Conservation (phyloP, 2,888 invertebrate genomes). For the Slavum lentiscoides region DNA sequence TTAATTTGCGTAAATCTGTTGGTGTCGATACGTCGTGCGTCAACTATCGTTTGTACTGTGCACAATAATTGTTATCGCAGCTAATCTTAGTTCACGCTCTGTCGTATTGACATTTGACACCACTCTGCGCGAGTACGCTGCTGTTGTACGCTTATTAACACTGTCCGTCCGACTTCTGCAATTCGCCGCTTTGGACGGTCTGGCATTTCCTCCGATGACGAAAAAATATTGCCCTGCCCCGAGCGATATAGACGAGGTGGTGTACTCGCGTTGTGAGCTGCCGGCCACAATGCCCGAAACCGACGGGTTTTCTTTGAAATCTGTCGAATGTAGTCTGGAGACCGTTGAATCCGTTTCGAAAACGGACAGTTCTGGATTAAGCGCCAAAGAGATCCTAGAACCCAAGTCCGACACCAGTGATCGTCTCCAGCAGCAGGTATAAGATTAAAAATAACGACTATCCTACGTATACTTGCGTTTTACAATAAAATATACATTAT, state of each 20-base stretch:
- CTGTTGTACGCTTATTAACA: neutral
- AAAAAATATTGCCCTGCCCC: too few species aligned
- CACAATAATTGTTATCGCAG: conserved; percentile 34
- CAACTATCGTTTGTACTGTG: conserved; percentile 45
- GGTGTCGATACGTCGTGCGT: conserved; percentile 37
- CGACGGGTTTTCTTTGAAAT: neutral
- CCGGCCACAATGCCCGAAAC: neutral
- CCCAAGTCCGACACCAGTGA: neutral
- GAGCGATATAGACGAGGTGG: too few species aligned
- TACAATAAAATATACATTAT: too few species aligned
- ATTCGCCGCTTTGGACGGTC: too few species aligned
- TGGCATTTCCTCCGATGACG: too few species aligned
- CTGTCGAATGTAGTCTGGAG: neutral
- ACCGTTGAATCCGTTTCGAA: neutral
- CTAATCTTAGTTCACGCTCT: conserved; percentile 41
- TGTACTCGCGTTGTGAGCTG: neutral
- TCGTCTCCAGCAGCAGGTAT: neutral
- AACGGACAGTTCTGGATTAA: neutral
- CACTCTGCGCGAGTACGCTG: too few species aligned
- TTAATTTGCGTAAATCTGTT: neutral
- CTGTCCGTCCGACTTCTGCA: too few species aligned
- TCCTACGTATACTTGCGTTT: too few species aligned
- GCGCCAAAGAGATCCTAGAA: neutral
- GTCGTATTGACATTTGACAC: conserved; percentile 27
- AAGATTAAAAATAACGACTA: neutral